Evolutionary conservation across 2,888 invertebrate species (phyloP), one percentile per base, ranked within the genome.

Genomic region (Drosophila antonietae): DNA sequence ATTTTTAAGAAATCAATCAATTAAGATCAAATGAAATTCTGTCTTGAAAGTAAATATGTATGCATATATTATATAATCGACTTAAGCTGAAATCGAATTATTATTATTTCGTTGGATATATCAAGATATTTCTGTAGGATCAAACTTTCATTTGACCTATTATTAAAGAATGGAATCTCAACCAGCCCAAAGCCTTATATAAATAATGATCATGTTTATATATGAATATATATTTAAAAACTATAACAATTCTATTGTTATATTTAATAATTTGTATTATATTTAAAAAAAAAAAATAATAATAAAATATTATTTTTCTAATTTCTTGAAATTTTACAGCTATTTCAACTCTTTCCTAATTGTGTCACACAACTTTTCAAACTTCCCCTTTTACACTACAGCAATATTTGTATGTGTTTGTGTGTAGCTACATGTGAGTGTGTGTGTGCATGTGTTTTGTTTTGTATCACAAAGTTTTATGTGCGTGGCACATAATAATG

Each of bases 401-500:
- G 12, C 23, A 59, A 23, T 10, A 20, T 44, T 7, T 44, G 20
- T 57, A 23, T 15, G 53, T 14, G 35, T 23, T 23, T 23, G 23
- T 23, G 23, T 35, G 43, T 61, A n/a, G n/a, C n/a, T n/a, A n/a
- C n/a, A n/a, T n/a, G 20, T 20, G 59, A 23, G 39, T 53, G 20
- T 60, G 47, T 47, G 3, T 46, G 44, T 57, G 71, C 67, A 56
- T 57, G 64, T 47, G 31, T 70, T 67, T 60, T 44, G 71, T 68
- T 66, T 70, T 77, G 70, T 67, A 78, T 70, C 78, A 58, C 37
- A 78, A 81, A 80, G 81, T 79, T 84, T 78, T 79, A 74, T 86
- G 83, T 88, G 90, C 80, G 80, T 90, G 90, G 81, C 89, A 90
- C 90, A 90, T 90, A 89, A 90, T 90, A 90, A 90, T 90, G 90